Evolutionary conservation across 2,113 vertebrate genomes (phyloP).

Genomic region (Mirza zaza): DNA sequence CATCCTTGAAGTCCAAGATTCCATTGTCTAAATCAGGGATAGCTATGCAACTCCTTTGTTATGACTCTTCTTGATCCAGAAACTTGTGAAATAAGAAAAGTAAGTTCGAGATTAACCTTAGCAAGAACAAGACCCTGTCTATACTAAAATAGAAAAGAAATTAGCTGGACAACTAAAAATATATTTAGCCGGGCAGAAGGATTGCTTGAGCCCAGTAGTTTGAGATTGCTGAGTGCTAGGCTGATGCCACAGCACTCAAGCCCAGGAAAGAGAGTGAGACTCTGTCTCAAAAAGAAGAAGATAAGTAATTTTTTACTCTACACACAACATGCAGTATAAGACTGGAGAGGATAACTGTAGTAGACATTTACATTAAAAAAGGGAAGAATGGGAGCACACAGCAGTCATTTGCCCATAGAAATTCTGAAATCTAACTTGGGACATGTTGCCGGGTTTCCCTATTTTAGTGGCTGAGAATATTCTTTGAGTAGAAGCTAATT

Average conservation of each 20-base stretch:
- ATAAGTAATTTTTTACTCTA: neutral
- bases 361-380: neutral
- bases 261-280: no score
- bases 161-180: no score
- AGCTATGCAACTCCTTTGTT: neutral
- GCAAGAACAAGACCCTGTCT: no score
- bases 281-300: no score
- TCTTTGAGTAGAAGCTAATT: neutral
- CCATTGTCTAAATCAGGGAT: neutral
- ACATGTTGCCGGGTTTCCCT: neutral
- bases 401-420: neutral
- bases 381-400: neutral
- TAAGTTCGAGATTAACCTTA: neutral
- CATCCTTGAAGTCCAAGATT: neutral
- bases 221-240: no score
- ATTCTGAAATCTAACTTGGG: neutral
- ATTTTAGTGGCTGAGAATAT: neutral
- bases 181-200: no score
- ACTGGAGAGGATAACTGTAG: neutral
- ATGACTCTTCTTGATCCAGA: neutral
- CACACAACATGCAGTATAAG: neutral
- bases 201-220: no score
- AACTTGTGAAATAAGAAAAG: neutral
- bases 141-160: no score
- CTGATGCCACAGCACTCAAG: no score